Base-by-base conservation (phyloP, 2,888 invertebrate species). In the Orthonychiurus folsomi region DNA sequence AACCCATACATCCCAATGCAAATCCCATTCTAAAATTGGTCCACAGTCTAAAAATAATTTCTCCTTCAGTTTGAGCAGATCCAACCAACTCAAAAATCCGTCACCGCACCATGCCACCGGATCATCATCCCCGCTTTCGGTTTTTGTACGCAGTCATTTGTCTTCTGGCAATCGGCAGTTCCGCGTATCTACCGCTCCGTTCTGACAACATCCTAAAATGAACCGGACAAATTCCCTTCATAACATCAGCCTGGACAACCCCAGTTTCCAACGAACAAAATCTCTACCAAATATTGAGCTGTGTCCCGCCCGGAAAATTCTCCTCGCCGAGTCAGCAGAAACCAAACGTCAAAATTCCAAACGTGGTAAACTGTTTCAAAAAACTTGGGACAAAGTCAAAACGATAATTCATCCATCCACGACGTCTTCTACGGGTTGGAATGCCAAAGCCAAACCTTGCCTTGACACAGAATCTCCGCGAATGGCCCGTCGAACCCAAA, bases 361-460 rank as follows among this genome's bases (percentile, higher is more conserved):
- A n/a, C 58, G 58, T 20, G 63, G 62, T 21, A 68, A 68, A 63
- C 63, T 71, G 1, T 48, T 71, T 3, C 68, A 69, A 47, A 71
- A 71, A 56, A 71, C 71, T 21, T 71, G 71, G 71, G 69, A 71
- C 59, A 68, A 68, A 61, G 69, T 71, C 2, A 71, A 69, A 62
- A 67, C 68, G 1, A 71, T 71, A n/a, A 66, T 67, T 59, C 64
- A 66, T 53, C 63, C 66, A 18, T 63, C 62, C 1, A 52, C 48
- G 1, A n/a, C 65, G 3, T 50, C 63, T 21, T 61, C 57, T 25
- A 65, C 63, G 48, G n/a, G 63, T 15, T 50, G 52, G 1, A 67
- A 67, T 15, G 48, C 15, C 12, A 52, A 52, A 20, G 9, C 52
- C 9, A 12, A 20, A 3, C 12, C 12, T 5, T 20, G 52, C 52